Conservation (phyloP, 1,140 invertebrate species). For the Microplitis mediator region DNA sequence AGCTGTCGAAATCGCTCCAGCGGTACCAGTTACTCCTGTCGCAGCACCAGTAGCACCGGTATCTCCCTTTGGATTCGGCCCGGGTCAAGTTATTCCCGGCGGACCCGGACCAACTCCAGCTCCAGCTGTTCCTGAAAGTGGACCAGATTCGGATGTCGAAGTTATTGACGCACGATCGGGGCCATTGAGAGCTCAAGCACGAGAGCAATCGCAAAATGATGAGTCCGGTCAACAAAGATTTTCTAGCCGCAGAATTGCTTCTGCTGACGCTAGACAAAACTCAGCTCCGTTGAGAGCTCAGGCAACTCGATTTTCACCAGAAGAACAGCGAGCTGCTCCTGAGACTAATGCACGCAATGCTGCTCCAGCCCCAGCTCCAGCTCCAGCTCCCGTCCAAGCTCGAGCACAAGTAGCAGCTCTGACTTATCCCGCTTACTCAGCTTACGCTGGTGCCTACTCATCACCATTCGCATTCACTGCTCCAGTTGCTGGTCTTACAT, state of each 20-base stretch:
- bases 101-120: conserved; percentile 20
- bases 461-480: conserved; percentile 51
- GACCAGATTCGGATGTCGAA: conserved; percentile 58
- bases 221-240: not conserved
- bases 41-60: conserved; percentile 18
- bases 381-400: conserved; percentile 32
- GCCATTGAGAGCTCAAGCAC: conserved; percentile 19
- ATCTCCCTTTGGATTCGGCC: conserved; percentile 39
- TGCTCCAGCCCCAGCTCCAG: conserved; percentile 32
- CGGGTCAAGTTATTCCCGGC: not conserved
- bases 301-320: not conserved
- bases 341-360: too few relatives aligned
- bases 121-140: conserved; percentile 43
- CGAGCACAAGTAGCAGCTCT: conserved; percentile 32
- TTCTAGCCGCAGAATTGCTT: not conserved
- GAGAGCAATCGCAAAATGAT: conserved; percentile 15
- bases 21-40: conserved; percentile 10
- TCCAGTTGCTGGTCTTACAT: conserved; percentile 45
- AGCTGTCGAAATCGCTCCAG: conserved; percentile 37
- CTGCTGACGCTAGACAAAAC: not conserved
- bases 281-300: conserved; percentile 22
- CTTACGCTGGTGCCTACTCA: conserved; percentile 48
- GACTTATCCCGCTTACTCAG: conserved; percentile 49
- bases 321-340: not conserved
- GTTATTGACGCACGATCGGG: conserved; percentile 50